Conservation (phyloP, 1,140 invertebrate genomes). For the Penaeus chinensis region DNA sequence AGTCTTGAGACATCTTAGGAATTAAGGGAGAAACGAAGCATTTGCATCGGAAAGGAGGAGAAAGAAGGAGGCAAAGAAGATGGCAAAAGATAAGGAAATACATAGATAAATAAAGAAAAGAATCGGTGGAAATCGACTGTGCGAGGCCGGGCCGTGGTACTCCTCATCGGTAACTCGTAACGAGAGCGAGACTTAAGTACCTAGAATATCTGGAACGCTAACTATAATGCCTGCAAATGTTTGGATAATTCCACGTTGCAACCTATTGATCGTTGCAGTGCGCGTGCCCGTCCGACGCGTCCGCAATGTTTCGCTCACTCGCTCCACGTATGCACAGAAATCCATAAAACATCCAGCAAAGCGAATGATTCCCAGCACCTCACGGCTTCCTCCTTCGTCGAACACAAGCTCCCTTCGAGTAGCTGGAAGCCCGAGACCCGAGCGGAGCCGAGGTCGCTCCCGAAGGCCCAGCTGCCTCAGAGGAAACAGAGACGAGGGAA, state of each 20-base stretch:
- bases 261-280: constrained; percentile 40
- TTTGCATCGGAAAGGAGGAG: too few species aligned
- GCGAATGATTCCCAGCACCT: not conserved
- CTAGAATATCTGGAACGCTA: constrained; percentile 47
- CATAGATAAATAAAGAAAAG: too few species aligned
- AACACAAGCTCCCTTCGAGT: not conserved
- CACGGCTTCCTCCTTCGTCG: not conserved
- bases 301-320: constrained; percentile 11
- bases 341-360: too few species aligned
- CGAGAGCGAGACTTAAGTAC: not conserved
- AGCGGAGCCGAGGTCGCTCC: too few species aligned
- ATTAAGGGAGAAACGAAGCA: too few species aligned
- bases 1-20: too few species aligned
- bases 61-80: too few species aligned
- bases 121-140: not conserved
- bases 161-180: not conserved
- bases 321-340: too few species aligned
- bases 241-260: constrained; percentile 42
- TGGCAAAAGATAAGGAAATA: too few species aligned
- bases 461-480: not conserved
- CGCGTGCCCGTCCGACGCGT: constrained; percentile 10
- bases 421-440: too few species aligned
- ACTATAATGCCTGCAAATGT: constrained; percentile 45
- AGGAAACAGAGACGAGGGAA: not conserved
- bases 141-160: not conserved